Evolutionary conservation across 1,140 invertebrate genomes (phyloP), one percentile per base, ranked within the genome.

Genomic region (Magallana angulata): DNA sequence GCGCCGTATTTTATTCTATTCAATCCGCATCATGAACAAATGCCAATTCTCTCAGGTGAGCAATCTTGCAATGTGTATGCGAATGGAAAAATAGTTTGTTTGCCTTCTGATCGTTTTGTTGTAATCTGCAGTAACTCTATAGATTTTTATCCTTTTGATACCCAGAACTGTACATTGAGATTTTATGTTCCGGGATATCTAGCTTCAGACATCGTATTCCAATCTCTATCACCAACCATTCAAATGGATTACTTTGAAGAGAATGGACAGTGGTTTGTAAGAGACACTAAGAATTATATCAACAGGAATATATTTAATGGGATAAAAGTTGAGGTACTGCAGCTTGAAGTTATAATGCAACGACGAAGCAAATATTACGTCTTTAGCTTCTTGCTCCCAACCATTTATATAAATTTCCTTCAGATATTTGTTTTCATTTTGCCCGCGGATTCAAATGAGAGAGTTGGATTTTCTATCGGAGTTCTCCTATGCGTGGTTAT

Each of bases 51-150:
- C 7, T 36, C 58, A 2, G 68, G 36, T 58, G 64, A 57, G 14
- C 36, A 80, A 57, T 58, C 24, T 76, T 59, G 64, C 18, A 4
- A 7, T 18, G 7, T 76, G 5, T 4, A 24, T 3, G 62, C 14
- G 12, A 83, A 62, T 12, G 89, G 89, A 0, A 1, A 64, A 12
- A 83, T 86, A 0, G 5, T 5, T 11, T 90, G 76, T 57, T 6
- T 2, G 58, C 80, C 88, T 12, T 68, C 60, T 4, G 86, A 89
- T 14, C 62, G 87, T 0, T 84, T 88, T 64, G 36, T 94, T 99
- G 98, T 94, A 97, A 98, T 96, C 18, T 24, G 98, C 99, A 91
- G 97, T 24, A 24, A 99, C 95, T 94, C 97, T 58, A 94, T 94
- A 24, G 18, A 24, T 16, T 94, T 96, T 24, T 97, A 97, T 97